These are phyloP conservation scores for Ophthalmolycus amberensis DNA, from an alignment of 2,113 vertebrate species.

Conservation along the genomic window DNA sequence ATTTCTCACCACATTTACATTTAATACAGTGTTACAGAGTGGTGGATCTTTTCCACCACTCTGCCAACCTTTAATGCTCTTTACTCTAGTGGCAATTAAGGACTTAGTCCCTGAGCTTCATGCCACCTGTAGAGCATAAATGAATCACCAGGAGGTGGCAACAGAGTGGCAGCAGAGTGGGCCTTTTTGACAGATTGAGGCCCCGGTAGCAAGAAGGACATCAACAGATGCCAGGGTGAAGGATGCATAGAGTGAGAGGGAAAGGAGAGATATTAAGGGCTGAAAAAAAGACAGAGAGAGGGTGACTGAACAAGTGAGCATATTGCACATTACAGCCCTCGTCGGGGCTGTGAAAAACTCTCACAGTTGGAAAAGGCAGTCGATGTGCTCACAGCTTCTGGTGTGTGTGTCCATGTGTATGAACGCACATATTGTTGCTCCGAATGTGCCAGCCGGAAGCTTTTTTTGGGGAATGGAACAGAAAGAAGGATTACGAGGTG, in stretches of 20 bases:
- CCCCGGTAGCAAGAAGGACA: slow-evolving; percentile 59
- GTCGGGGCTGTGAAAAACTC: slow-evolving; percentile 70
- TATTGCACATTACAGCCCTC: slow-evolving; percentile 74
- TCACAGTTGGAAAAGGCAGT: slow-evolving; percentile 62
- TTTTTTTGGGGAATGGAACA: background rate
- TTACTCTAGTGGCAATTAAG: slow-evolving; percentile 74
- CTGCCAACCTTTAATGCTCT: slow-evolving; percentile 57
- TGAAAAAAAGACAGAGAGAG: slow-evolving; percentile 17
- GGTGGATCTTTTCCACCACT: slow-evolving; percentile 23
- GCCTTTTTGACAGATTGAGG: slow-evolving; percentile 63
- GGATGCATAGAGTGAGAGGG: slow-evolving; percentile 45
- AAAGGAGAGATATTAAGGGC: slow-evolving; percentile 54
- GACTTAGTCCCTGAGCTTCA: slow-evolving; percentile 53
- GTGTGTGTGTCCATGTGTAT: slow-evolving; percentile 40
- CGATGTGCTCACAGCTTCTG: slow-evolving; percentile 63
- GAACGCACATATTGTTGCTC: slow-evolving; percentile 38
- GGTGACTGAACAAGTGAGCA: slow-evolving; percentile 69
- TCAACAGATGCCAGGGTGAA: slow-evolving; percentile 65
- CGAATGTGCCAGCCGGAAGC: slow-evolving; percentile 37
- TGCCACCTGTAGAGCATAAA: slow-evolving; percentile 44
- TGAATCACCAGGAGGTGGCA: slow-evolving; percentile 55
- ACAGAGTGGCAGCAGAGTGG: slow-evolving; percentile 49
- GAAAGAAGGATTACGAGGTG: background rate
- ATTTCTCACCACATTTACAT: slow-evolving; percentile 9
- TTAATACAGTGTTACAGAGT: slow-evolving; percentile 37